A percentile compares a stretch with the other conserved stretches of the same genome.
Conservation (phyloP, 2,797 vertebrate genomes). For the Oreochromis mossambicus region DNA sequence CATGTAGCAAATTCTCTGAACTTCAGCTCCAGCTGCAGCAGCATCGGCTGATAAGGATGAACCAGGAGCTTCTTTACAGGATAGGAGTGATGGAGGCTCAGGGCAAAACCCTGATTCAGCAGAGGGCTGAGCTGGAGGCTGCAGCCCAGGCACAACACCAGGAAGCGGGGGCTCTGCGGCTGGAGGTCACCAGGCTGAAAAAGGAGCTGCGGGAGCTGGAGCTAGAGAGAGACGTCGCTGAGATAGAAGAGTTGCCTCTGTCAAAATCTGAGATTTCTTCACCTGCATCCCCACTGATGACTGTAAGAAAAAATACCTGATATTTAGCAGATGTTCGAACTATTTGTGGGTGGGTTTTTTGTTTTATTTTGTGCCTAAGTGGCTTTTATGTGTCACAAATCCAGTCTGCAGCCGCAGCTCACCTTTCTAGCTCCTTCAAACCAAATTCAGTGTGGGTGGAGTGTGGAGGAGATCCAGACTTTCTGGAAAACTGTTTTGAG, state of each 20-base stretch:
- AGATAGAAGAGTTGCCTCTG: not conserved
- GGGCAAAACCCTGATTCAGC: slow-evolving; percentile 87
- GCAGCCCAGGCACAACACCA: slow-evolving; percentile 85
- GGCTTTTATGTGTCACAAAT: slow-evolving; percentile 14
- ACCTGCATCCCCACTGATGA: not conserved
- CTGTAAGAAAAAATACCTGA: slow-evolving; percentile 16
- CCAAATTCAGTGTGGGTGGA: slow-evolving; percentile 69
- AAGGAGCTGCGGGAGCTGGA: slow-evolving; percentile 73
- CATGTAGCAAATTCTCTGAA: not conserved
- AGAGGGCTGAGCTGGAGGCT: slow-evolving; percentile 87
- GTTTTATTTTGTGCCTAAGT: not conserved
- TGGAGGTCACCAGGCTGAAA: slow-evolving; percentile 77
- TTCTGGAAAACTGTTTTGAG: slow-evolving; percentile 56
- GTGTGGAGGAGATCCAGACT: slow-evolving; percentile 57
- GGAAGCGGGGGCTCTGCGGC: slow-evolving; percentile 79
- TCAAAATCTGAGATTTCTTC: not conserved
- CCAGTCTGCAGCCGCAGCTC: slow-evolving; percentile 24
- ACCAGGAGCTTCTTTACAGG: slow-evolving; percentile 88
- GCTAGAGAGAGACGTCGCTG: slow-evolving; percentile 25
- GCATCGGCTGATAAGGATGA: slow-evolving; percentile 87
- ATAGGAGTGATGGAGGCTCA: slow-evolving; percentile 84
- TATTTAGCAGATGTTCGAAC: not conserved
- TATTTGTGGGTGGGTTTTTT: not conserved
- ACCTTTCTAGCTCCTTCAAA: not conserved
- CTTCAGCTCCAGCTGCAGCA: slow-evolving; percentile 91